Conservation (phyloP, 2,888 invertebrate species). For the Plebejus melissa region DNA sequence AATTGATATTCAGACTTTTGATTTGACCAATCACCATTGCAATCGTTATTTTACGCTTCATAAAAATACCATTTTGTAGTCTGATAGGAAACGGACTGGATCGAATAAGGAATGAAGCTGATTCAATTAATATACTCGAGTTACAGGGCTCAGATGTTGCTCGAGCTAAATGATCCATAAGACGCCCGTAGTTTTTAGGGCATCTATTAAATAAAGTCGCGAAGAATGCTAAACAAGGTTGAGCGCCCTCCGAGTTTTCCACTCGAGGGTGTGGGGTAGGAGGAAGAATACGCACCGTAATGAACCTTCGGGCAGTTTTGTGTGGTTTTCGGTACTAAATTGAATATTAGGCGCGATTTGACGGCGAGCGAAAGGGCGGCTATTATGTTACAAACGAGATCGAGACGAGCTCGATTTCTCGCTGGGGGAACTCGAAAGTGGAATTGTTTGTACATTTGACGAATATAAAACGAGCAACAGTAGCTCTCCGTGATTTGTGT, state of each 20-base stretch:
- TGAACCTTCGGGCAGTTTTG: conserved; percentile 77
- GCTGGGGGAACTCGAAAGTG: conserved; percentile 29
- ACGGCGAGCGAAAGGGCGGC: conserved; percentile 74
- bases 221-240: conserved; percentile 78
- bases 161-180: conserved; percentile 63
- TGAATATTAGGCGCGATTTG: conserved; percentile 78
- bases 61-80: too few relatives aligned
- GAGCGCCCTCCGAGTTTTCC: conserved; percentile 77
- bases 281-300: conserved; percentile 77
- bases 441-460: conserved; percentile 30
- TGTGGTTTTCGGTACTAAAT: conserved; percentile 74
- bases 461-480: conserved; percentile 61
- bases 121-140: not conserved
- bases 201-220: conserved; percentile 78
- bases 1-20: too few relatives aligned
- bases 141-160: conserved; percentile 49
- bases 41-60: too few relatives aligned
- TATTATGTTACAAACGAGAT: conserved; percentile 77
- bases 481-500: conserved; percentile 68
- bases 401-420: conserved; percentile 53
- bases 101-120: not conserved
- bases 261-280: conserved; percentile 64
- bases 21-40: too few relatives aligned
- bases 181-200: conserved; percentile 72
- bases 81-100: too few relatives aligned